Percentiles rank a stretch among this genome's conserved stretches.
phyloP scores from a whole-genome alignment of 2,797 vertebrate species.

The Sebastes wilsoni region DNA sequence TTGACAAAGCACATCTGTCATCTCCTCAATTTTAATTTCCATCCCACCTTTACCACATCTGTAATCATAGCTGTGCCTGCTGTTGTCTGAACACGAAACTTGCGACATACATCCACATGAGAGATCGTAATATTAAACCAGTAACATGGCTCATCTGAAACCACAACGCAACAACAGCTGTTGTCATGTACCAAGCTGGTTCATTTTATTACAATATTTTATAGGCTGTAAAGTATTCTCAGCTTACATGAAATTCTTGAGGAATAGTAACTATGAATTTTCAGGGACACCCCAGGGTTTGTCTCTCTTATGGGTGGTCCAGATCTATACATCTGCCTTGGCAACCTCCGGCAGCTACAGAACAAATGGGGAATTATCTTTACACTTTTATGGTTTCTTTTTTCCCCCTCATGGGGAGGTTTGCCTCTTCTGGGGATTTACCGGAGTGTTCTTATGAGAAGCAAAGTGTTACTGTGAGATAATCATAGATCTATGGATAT shows the following conservation, averaged over 20 bases:
- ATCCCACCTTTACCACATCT: conserved; percentile 48
- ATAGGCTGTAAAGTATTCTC: not conserved
- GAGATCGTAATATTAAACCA: conserved; percentile 34
- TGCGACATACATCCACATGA: not conserved
- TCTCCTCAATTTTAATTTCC: conserved; percentile 55
- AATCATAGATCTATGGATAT: not conserved
- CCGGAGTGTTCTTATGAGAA: not conserved
- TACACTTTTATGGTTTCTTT: not conserved
- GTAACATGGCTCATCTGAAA: not conserved
- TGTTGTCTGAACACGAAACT: conserved; percentile 65
- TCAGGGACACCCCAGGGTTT: conserved; percentile 15
- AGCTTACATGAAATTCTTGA: conserved; percentile 28
- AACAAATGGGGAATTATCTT: conserved; percentile 16
- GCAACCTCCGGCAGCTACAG: conserved; percentile 10
- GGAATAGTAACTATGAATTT: conserved; percentile 46
- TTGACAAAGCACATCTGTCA: conserved; percentile 38
- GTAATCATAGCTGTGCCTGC: conserved; percentile 56
- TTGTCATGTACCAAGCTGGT: conserved; percentile 15
- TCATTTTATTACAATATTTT: conserved; percentile 9
- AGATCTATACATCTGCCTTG: not conserved
- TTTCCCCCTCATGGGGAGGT: not conserved
- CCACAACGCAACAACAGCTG: conserved; percentile 42
- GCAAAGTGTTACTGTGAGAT: not conserved
- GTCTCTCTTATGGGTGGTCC: conserved; percentile 62
- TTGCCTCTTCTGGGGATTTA: conserved; percentile 14